Percentiles rank a stretch among this genome's conserved stretches.
Evolutionary conservation across 2,888 invertebrate species (phyloP).

Genomic region (Sphinx pinastri): DNA sequence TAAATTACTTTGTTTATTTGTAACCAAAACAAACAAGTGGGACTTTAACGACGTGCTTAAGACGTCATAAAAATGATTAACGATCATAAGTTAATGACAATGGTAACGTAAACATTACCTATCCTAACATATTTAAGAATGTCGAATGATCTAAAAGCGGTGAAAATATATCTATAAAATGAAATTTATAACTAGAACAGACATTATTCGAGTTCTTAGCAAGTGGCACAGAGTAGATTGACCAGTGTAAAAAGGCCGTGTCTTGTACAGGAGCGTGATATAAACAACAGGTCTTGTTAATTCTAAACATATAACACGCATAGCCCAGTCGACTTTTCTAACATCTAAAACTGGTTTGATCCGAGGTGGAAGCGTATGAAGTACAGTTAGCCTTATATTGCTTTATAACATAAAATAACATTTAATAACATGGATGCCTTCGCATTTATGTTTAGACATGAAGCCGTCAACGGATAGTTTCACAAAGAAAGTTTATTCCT

Average conservation of each 20-base stretch:
- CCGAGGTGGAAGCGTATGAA: slow-evolving; percentile 3
- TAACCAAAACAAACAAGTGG: slow-evolving; percentile 22
- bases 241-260: slow-evolving; percentile 9
- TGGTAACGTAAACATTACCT: slow-evolving; percentile 17
- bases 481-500: too few relatives aligned
- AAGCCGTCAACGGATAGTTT: neutral
- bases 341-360: slow-evolving; percentile 20
- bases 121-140: slow-evolving; percentile 17
- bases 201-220: slow-evolving; percentile 2
- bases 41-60: slow-evolving; percentile 25
- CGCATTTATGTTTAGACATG: neutral
- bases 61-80: slow-evolving; percentile 26
- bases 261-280: neutral
- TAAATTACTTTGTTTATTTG: slow-evolving; percentile 27
- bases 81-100: slow-evolving; percentile 26
- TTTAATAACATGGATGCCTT: neutral
- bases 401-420: slow-evolving; percentile 27
- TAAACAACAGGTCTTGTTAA: slow-evolving; percentile 4
- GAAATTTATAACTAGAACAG: slow-evolving; percentile 14
- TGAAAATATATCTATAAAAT: neutral
- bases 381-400: slow-evolving; percentile 29
- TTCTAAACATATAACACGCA: slow-evolving; percentile 12
- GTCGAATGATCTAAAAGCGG: neutral
- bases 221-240: slow-evolving; percentile 1
- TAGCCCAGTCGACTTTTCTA: slow-evolving; percentile 11